phyloP scores from a whole-genome alignment of 1,140 invertebrate genomes.

The Hycleus cichorii region DNA sequence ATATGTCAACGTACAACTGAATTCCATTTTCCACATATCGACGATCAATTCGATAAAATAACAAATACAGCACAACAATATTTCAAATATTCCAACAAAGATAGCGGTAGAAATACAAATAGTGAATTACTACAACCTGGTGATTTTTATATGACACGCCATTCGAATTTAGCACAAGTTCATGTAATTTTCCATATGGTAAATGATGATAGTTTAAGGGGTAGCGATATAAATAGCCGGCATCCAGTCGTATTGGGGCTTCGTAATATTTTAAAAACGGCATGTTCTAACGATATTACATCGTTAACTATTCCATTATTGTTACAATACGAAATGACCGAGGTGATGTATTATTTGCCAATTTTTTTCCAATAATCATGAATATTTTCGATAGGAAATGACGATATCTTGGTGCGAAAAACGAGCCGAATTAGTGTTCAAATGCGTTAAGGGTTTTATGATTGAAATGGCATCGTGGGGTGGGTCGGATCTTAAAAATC shows the following conservation, averaged over 20 bases:
- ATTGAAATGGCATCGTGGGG: constrained; percentile 94
- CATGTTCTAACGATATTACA: constrained; percentile 87
- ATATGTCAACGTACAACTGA: constrained; percentile 66
- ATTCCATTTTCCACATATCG: constrained; percentile 83
- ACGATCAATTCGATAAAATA: constrained; percentile 76
- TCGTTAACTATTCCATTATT: constrained; percentile 90
- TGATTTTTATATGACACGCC: constrained; percentile 89
- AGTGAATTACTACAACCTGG: constrained; percentile 66
- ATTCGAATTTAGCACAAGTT: constrained; percentile 92
- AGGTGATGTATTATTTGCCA: constrained; percentile 50
- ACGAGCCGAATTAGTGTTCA: constrained; percentile 92
- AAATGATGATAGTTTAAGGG: constrained; percentile 62
- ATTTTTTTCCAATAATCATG: constrained; percentile 3
- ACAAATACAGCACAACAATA: constrained; percentile 30
- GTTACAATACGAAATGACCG: constrained; percentile 87
- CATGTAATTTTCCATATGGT: constrained; percentile 95
- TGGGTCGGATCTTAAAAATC: constrained; percentile 81
- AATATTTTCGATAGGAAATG: constrained; percentile 69
- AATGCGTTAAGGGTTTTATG: constrained; percentile 99
- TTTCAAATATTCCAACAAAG: constrained; percentile 25
- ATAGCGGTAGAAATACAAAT: constrained; percentile 21
- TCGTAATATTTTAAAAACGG: constrained; percentile 89
- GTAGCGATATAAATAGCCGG: constrained; percentile 87
- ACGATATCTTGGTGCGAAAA: constrained; percentile 93
- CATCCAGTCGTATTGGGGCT: constrained; percentile 93